These are phyloP conservation scores for Melanotaenia boesemani DNA, from an alignment of 2,797 vertebrate species.

Conservation along the genomic window DNA sequence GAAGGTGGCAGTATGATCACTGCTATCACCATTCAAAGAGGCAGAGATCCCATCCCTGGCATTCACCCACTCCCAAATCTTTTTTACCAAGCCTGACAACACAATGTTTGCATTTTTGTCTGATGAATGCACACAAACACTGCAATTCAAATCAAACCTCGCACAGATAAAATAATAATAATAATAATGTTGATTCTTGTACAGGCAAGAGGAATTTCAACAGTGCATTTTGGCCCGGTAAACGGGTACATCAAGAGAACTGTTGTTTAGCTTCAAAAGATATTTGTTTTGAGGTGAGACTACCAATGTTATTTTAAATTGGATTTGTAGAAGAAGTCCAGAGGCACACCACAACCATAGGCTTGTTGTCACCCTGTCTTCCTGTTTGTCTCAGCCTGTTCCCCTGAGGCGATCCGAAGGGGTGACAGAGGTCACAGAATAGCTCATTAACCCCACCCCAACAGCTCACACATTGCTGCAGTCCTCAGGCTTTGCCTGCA, in stretches of 20 bases:
- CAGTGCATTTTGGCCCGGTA: slow-evolving; percentile 11
- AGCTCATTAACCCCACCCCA: slow-evolving; percentile 84
- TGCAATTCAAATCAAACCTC: not conserved
- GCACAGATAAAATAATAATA: not conserved
- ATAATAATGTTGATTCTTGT: not conserved
- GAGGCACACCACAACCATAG: slow-evolving; percentile 52
- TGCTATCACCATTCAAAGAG: slow-evolving; percentile 35
- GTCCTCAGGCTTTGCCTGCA: slow-evolving; percentile 62
- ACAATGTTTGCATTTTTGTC: slow-evolving; percentile 29
- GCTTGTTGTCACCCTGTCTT: slow-evolving; percentile 76
- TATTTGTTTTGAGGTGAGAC: slow-evolving; percentile 16
- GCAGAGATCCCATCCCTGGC: slow-evolving; percentile 4
- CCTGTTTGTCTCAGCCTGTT: slow-evolving; percentile 76
- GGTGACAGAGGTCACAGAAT: slow-evolving; percentile 80
- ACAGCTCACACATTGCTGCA: slow-evolving; percentile 78
- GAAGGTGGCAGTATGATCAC: slow-evolving; percentile 74
- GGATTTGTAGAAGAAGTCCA: slow-evolving; percentile 47
- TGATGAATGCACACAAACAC: not conserved
- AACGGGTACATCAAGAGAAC: not conserved
- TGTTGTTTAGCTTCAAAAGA: not conserved
- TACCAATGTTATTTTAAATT: slow-evolving; percentile 30
- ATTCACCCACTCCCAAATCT: slow-evolving; percentile 12
- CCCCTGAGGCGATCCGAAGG: slow-evolving; percentile 73
- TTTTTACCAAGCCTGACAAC: slow-evolving; percentile 17
- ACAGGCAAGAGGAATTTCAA: not conserved